Base-by-base conservation (phyloP, 1,140 invertebrate species). In the Armadillidium nasatum region DNA sequence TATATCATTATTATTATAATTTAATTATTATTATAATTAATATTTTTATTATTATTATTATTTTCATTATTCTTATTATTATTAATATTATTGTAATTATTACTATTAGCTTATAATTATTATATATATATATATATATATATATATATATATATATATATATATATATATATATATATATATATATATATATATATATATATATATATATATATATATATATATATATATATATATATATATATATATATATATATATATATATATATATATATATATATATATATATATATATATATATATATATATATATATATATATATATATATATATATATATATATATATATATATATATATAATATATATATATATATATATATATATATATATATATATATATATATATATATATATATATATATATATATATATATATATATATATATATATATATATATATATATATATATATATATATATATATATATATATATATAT, bases 401-500 rank as follows among this genome's bases (percentile, higher is more conserved):
- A 60, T 21, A 75, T 72, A 60, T 45, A 9, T 23, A 23, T 15
- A 76, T 71, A 71, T 70, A 46, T 23, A 43, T 70, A 46, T 33
- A 33, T 33, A 33, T 33, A 33, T 33, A 33, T 33, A 33, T 33
- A 33, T 75, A 66, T 67, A 66, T 54, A 44, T 46, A 60, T 70
- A 54, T 23, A 66, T 22, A 54, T 22, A 77, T 44, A 71, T 68
- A 44, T 70, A 44, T 71, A 45, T 77, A 60, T 60, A 75, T 76
- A 44, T 44, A 72, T 72, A 72, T 72, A 72, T 72, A 72, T 72
- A 72, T 72, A 45, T 72, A 72, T 72, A 72, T 72, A 45, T 44
- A 74, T 69, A 60, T 54, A 75, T 44, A 75, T 33, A 54, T 68
- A 75, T 60, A 76, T 75, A 77, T 75, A 75, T 67, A 77, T 76